Percentiles rank a stretch among this genome's conserved stretches.
Evolutionary conservation across 2,113 vertebrate species (phyloP).

Genomic region (Sinocyclocheilus anophthalmus): DNA sequence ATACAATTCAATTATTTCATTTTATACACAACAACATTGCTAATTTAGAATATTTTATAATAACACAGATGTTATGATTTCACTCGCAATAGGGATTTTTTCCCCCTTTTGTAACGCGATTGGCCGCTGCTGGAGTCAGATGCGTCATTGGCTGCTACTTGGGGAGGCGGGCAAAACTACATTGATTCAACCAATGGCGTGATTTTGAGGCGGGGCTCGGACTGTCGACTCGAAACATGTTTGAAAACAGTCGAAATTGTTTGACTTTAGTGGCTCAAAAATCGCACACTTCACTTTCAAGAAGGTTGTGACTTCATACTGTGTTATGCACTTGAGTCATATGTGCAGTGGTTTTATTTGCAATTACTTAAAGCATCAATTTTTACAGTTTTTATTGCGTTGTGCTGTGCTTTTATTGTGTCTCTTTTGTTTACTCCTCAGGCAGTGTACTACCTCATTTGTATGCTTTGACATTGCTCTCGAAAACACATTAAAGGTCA

Average conservation of each 20-base stretch:
- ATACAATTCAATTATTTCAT: too few species aligned
- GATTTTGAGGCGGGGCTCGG: not conserved
- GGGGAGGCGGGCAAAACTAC: too few species aligned
- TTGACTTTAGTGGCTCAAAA: not conserved
- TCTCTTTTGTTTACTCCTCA: conserved; percentile 13
- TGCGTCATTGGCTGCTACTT: too few species aligned
- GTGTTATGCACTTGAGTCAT: not conserved
- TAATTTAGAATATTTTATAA: too few species aligned
- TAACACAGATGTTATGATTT: too few species aligned
- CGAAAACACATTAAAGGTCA: conserved; percentile 73
- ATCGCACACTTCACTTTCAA: too few species aligned
- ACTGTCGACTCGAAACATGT: not conserved
- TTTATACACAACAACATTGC: too few species aligned
- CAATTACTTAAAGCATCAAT: not conserved
- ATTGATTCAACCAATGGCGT: not conserved
- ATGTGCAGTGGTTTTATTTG: not conserved
- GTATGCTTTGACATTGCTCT: conserved; percentile 69
- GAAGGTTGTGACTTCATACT: too few species aligned
- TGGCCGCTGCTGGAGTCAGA: too few species aligned
- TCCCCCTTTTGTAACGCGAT: too few species aligned
- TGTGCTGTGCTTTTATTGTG: not conserved
- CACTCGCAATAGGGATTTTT: too few species aligned
- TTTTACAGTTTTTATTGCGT: not conserved
- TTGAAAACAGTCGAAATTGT: not conserved
- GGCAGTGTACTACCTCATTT: conserved; percentile 57